Base-by-base conservation (phyloP, 2,113 vertebrate genomes). In the Echinops telfairi region DNA sequence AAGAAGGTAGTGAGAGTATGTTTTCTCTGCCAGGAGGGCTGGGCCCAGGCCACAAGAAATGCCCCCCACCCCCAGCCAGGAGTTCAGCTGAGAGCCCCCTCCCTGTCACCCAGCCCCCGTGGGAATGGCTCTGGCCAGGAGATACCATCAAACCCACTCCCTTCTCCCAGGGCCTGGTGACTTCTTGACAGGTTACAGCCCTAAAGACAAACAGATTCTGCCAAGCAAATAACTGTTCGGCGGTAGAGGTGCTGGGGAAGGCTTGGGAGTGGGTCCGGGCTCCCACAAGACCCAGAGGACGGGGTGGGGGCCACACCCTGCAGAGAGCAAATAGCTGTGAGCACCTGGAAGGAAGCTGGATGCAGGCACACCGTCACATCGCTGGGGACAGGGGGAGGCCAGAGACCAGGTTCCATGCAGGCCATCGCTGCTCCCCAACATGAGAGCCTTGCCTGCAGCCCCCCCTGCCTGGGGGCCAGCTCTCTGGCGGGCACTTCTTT, bases 171-270 rank as follows among this genome's bases (percentile, higher is more conserved):
- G 93, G 5, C 38, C 95, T 36, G 84, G 95, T 94, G 88, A 86
- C 81, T 96, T 95, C 87, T 62, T 96, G 92, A 97, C 97, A 97
- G 97, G 98, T 98, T 97, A 97, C 98, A 98, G 95, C 98, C 98
- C 98, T 94, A 97, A 98, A 98, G 93, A 96, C 91, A 98, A 98
- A 98, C 96, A 98, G 97, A 96, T 98, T 96, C 94, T 91, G 97
- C 95, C 97, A 93, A 97, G 95, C 94, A 98, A 98, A 97, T 93
- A 98, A 93, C 83, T 79, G 96, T 96, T 47, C 94, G 95, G 94
- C 64, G 80, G 97, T 58, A 75, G 92, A 80, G 92, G 91, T 86
- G 73, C 9, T 9, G 60, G 53, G 70, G 87, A 83, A 68, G 81
- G 40, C 82, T 27, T 70, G 76, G 71, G 86, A 87, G 43, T 91